Base-by-base conservation (phyloP, 53 echinoderm and acorn worm species). In the Luidia sarsii region DNA sequence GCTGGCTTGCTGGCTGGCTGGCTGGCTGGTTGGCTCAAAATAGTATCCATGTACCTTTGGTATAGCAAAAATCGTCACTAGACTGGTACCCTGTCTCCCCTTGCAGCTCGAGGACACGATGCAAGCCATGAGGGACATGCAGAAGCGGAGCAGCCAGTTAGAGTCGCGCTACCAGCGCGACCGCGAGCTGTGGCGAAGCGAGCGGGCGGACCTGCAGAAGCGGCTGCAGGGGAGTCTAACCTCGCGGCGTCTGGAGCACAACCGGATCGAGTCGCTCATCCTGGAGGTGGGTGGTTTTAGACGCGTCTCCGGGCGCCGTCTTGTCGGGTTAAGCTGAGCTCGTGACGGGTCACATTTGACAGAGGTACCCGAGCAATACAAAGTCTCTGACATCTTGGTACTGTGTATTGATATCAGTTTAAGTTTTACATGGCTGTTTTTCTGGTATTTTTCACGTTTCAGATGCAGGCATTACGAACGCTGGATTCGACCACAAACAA, bases 161-260 rank as follows among this genome's bases (percentile, higher is more conserved):
- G 95, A 92, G 74, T 45, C 70, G 22, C 70, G 92, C 31, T 92
- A 88, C 69, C 92, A 92, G 45, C 60, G 90, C 4, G 95, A 95
- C 43, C 67, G 88, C 43, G 92, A 95, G 48, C 64, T 88, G 36
- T 95, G 95, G 95, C 51, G 92, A 53, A 66, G 88, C 50, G 95
- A 95, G 67, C 68, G 95, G 37, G 79, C 73, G 22, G 90, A 88
- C 63, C 33, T 90, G 22, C 85, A 92, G 39, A 82, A 87, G 73
- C 84, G 90, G 67, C 77, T 95, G 60, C 91, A 91, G 48, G 92
- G 92, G 70, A 92, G 92, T 83, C 82, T 95, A 69, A 89, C 90
- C 1, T 71, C 90, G 5, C 68, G 95, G 56, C 70, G 90, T 63
- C 53, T 92, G 54, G 95, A 95, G 36, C 83, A 90, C 39, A 87